A percentile compares a stretch with the other conserved stretches of the same genome.
phyloP scores from a whole-genome alignment of 2,888 invertebrate species.

The Drepana falcataria region DNA sequence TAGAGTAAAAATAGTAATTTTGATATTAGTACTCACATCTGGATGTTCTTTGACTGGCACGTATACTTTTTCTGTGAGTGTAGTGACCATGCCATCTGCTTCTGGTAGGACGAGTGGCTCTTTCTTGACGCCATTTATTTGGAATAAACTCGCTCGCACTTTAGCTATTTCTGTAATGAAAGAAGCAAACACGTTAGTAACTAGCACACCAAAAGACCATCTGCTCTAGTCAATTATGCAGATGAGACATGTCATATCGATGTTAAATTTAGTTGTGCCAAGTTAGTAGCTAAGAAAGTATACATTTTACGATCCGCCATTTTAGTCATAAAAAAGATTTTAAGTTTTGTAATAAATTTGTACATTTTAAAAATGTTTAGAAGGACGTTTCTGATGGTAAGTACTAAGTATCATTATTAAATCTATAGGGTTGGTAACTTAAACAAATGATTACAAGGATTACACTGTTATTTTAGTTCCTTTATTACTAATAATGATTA shows the following conservation, averaged over 20 bases:
- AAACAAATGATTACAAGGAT: too few relatives aligned
- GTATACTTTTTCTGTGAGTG: conserved; percentile 99
- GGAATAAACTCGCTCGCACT: conserved; percentile 98
- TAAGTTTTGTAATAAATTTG: not conserved
- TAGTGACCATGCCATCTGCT: conserved; percentile 92
- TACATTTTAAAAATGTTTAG: too few relatives aligned
- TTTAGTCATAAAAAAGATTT: not conserved
- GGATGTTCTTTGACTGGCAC: conserved; percentile 99
- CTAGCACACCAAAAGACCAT: conserved; percentile 20
- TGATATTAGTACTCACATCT: conserved; percentile 89
- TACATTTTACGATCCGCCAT: not conserved
- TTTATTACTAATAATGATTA: not conserved
- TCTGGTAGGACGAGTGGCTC: conserved; percentile 95
- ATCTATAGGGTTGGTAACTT: too few relatives aligned
- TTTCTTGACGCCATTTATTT: conserved; percentile 98
- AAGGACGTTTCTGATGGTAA: too few relatives aligned
- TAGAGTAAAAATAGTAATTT: not conserved
- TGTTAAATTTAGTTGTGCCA: conserved; percentile 44
- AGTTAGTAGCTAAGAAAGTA: not conserved
- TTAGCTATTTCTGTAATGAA: conserved; percentile 96
- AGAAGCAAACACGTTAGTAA: conserved; percentile 32
- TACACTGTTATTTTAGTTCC: conserved; percentile 1
- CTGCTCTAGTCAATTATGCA: conserved; percentile 45
- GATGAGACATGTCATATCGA: conserved; percentile 47
- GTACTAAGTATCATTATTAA: too few relatives aligned